Conservation (phyloP, 2,113 vertebrate species). For the Neolamprologus toae region DNA sequence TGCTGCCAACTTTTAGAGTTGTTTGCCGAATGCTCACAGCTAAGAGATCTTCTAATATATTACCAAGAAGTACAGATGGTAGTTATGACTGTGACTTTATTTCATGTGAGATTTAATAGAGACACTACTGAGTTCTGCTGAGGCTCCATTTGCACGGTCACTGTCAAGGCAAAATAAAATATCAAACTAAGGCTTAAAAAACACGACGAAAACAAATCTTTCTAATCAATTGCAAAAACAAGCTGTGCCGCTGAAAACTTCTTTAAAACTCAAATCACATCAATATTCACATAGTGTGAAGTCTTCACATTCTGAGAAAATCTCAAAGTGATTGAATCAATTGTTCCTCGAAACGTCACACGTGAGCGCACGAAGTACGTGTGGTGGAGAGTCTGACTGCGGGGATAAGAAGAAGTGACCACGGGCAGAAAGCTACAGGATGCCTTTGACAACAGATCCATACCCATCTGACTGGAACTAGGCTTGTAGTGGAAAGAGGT, state of each 20-base stretch:
- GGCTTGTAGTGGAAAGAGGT: slow-evolving; percentile 3
- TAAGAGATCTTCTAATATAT: neutral
- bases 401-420: slow-evolving; percentile 30
- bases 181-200: neutral
- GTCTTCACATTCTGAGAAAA: neutral
- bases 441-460: slow-evolving; percentile 42
- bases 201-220: neutral
- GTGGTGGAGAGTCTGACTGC: neutral
- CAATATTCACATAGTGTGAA: neutral
- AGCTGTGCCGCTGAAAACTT: neutral
- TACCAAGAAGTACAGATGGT: neutral
- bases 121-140: neutral
- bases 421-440: slow-evolving; percentile 34
- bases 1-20: neutral
- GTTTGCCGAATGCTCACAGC: neutral
- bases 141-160: neutral
- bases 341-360: neutral
- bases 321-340: neutral
- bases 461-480: slow-evolving; percentile 14
- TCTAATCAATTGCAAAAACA: neutral
- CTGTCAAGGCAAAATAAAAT: neutral
- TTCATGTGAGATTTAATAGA: neutral
- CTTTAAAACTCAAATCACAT: neutral
- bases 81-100: neutral
- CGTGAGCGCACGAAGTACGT: neutral